Evolutionary conservation across 1,140 invertebrate species (phyloP), one percentile per base, ranked within the genome.

Genomic region (Archivesica marissinica): DNA sequence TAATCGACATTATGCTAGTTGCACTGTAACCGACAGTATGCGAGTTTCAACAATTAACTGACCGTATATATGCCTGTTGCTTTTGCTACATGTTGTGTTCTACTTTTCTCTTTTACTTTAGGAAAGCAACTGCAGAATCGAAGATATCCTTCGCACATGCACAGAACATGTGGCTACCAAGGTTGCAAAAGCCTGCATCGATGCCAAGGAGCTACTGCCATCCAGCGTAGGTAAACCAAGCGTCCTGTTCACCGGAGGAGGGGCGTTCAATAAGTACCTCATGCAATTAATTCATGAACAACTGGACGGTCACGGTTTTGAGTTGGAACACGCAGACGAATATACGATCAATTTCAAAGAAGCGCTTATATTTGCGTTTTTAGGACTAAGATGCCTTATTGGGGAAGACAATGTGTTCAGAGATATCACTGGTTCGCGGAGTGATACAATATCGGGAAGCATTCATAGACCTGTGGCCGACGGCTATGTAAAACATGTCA

Each of bases 291-390:
- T 93, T 30, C 68, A 77, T 20, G 64, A 84, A 23, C 88, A 88
- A 52, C 61, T 92, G 38, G 56, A 78, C 0, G 82, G 85, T n/a
- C 25, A 79, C 35, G 82, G 77, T 23, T 85, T 93, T 25, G 81
- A 68, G 23, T 47, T 92, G 13, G 86, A 90, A 47, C 76, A 90
- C 13, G 87, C 87, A 11, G 92, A 93, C 54, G 88, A 89, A 33
- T 88, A 91, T 30, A 91, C 89, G 0, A 88, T 93, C n/a, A 86
- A 89, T 59, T 93, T 90, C 80, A 93, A 93, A 86, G 92, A 93
- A 74, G 91, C 92, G 11, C 44, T 92, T 15, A 81, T 92, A 13
- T 92, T 91, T 72, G 91, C 89, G 13, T 93, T 92, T 85, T 84
- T 93, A 15, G 92, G 92, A 30, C 75, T 93, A 30, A 77, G 91